Evolutionary conservation across 2,797 vertebrate genomes (phyloP).

Genomic region (Pangasius mekongensis): DNA sequence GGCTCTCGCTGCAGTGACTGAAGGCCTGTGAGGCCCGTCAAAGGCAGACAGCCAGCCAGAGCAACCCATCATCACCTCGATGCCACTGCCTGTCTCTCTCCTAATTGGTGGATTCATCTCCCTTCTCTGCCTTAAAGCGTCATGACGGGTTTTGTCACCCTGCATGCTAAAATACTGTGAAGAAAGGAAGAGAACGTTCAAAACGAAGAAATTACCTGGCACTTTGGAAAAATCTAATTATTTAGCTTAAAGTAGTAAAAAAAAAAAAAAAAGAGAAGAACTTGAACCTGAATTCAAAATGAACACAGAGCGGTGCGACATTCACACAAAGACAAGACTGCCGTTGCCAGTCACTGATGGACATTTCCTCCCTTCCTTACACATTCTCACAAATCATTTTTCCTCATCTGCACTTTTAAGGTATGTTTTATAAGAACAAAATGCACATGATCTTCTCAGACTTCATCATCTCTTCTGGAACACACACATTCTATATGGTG

Average conservation of each 20-base stretch:
- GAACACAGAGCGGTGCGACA: conserved; percentile 57
- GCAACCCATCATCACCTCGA: conserved; percentile 68
- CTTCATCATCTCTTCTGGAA: conserved; percentile 15
- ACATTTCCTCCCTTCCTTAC: conserved; percentile 25
- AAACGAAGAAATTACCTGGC: conserved; percentile 82
- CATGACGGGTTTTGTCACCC: conserved; percentile 86
- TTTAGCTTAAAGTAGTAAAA: conserved; percentile 41
- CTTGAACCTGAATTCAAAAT: conserved; percentile 50
- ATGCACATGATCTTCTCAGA: conserved; percentile 41
- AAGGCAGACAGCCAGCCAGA: conserved; percentile 54
- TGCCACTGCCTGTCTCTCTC: conserved; percentile 79
- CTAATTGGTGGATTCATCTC: conserved; percentile 84
- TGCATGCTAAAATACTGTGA: conserved; percentile 98
- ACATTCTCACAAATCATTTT: conserved; percentile 27
- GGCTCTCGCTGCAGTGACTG: conserved; percentile 71
- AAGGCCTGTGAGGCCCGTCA: conserved; percentile 64
- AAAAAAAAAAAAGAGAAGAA: conserved; percentile 32
- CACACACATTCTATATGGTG: not conserved
- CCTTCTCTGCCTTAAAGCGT: conserved; percentile 98
- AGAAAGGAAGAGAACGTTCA: conserved; percentile 74
- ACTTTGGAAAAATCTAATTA: conserved; percentile 79
- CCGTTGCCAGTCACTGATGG: conserved; percentile 31
- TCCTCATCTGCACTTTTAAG: conserved; percentile 66
- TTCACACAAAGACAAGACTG: conserved; percentile 51
- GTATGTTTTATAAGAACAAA: conserved; percentile 46